Base-by-base conservation (phyloP, 2,888 invertebrate genomes). In the Hydriomena furcata region DNA sequence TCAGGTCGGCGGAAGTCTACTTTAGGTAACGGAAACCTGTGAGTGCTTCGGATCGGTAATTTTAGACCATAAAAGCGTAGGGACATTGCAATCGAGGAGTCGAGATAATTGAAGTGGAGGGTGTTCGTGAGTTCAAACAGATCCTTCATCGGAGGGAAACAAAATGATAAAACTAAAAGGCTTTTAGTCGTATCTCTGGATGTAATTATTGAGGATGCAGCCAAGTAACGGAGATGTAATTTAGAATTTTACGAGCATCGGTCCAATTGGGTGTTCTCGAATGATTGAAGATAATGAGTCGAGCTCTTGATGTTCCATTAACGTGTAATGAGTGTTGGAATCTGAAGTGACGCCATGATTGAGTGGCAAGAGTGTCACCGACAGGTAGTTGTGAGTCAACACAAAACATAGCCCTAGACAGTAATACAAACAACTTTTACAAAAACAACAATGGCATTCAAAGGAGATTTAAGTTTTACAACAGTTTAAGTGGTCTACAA, bases 311-410 rank as follows among this genome's bases (percentile, higher is more conserved):
- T 75, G 77, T 71, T 79, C 79, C 81, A 81, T 82, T 84, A 84
- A 73, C 66, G 73, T 77, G 74, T 84, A 84, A 84, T 82, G 79
- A 85, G 78, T 73, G 77, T 71, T 72, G 71, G 76, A 79, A 79
- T 79, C 73, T 76, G 72, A 75, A 75, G 77, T 76, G 84, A 76
- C 80, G 61, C 73, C 30, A 72, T 83, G 82, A 85, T 82, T 73
- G 73, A 86, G 82, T 78, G 79, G 74, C 77, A 71, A 66, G 73
- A 74, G 71, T 79, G 77, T 76, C 76, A 74, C 68, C 79, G 82
- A 83, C 87, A 88, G 84, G 84, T 86, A 84, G 76, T 61, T 68
- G 67, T 84, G 84, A 86, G 66, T 85, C 85, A 84, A 73, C 74
- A 64, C 66, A 70, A 71, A 77, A 76, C 71, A 69, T 64, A 67